Evolutionary conservation across 37 sponge, comb jelly and placozoan genomes (phyloP).

Genomic region (Cliona cf. orientalis): DNA sequence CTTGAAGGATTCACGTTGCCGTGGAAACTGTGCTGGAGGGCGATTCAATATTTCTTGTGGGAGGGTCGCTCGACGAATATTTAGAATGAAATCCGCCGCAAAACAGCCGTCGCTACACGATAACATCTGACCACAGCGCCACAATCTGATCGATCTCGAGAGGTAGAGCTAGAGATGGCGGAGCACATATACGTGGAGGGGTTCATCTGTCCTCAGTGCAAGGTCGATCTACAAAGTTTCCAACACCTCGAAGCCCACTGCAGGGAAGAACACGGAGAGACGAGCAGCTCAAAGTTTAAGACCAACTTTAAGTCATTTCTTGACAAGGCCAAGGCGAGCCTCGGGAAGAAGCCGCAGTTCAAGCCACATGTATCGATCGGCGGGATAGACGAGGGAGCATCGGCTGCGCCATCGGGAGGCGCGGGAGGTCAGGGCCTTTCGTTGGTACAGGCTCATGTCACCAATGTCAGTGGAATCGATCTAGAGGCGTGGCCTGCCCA

Average conservation of each 20-base stretch:
- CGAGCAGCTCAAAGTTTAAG: slow-evolving; percentile 24
- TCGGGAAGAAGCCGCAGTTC: neutral
- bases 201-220: slow-evolving; percentile 79
- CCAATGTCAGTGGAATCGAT: slow-evolving; percentile 52
- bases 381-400: slow-evolving; percentile 15
- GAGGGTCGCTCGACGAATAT: too few relatives aligned
- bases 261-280: slow-evolving; percentile 52
- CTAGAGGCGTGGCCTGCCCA: slow-evolving; percentile 62
- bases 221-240: slow-evolving; percentile 28
- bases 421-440: neutral
- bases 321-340: slow-evolving; percentile 58
- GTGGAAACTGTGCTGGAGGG: neutral
- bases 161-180: slow-evolving; percentile 28
- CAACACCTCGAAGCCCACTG: slow-evolving; percentile 64
- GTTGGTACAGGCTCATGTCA: neutral
- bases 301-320: slow-evolving; percentile 49
- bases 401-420: slow-evolving; percentile 24
- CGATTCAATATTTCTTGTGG: neutral
- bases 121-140: too few relatives aligned
- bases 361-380: neutral
- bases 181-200: slow-evolving; percentile 59
- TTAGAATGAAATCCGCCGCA: too few relatives aligned
- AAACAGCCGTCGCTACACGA: too few relatives aligned
- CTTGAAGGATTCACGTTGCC: neutral
- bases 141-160: too few relatives aligned